Percentiles rank a stretch among this genome's conserved stretches.
These are phyloP conservation scores for Ceratina australensis DNA, from an alignment of 1,140 invertebrate genomes.

Conservation along the genomic window DNA sequence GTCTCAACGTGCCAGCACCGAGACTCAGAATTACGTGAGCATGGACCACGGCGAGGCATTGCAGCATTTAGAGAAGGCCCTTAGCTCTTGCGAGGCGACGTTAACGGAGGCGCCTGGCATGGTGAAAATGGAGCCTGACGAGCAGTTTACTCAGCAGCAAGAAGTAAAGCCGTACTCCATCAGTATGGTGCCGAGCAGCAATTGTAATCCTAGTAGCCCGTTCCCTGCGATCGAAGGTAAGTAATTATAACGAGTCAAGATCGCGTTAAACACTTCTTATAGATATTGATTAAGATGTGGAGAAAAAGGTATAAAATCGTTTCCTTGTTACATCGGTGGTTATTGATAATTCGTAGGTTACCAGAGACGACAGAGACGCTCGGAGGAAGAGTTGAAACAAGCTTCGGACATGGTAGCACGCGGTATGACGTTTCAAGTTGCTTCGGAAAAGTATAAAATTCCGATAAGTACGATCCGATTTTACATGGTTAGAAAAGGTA, in stretches of 20 bases:
- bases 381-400: constrained; percentile 87
- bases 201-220: constrained; percentile 75
- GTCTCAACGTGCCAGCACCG: constrained; percentile 43
- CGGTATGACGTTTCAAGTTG: constrained; percentile 90
- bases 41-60: constrained; percentile 77
- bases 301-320: too few species aligned
- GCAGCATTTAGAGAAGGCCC: constrained; percentile 76
- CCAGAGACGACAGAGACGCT: constrained; percentile 82
- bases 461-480: constrained; percentile 91
- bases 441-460: constrained; percentile 90
- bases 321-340: neutral
- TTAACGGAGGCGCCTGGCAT: constrained; percentile 75
- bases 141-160: constrained; percentile 73
- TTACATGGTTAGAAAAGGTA: constrained; percentile 91
- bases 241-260: neutral
- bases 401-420: constrained; percentile 89
- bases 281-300: too few species aligned
- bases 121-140: constrained; percentile 79
- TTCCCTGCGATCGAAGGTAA: constrained; percentile 79
- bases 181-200: constrained; percentile 75
- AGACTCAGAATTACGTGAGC: constrained; percentile 70
- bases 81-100: constrained; percentile 77
- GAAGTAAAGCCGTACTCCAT: constrained; percentile 77
- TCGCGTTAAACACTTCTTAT: neutral
- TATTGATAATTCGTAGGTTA: constrained; percentile 69